Evolutionary conservation across 2,888 invertebrate species (phyloP), one percentile per base, ranked within the genome.

Genomic region (Pseudococcus jackbeardsleyi): DNA sequence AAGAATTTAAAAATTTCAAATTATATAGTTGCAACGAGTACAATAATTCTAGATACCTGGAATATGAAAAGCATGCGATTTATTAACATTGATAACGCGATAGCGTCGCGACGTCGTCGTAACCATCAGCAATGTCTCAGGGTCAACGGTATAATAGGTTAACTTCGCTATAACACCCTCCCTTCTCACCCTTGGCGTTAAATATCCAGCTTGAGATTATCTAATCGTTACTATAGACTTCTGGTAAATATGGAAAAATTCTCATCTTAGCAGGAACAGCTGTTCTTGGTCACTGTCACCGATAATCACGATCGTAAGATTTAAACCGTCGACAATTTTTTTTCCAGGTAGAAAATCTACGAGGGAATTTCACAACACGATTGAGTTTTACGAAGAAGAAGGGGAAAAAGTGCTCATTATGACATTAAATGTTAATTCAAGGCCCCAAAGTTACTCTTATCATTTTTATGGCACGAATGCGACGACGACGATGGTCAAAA

Each of bases 41-140:
- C 68, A 26, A 22, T 22, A 7, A 3, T 0, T 22, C 8, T 22
- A 22, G 19, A 9, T 64, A 64, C 8, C 9, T 64, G 1, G 0
- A 22, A 9, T 3, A n/a, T 5, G 8, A n/a, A 6, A n/a, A 59
- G 59, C 7, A 59, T 59, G 64, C 64, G 4, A 64, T 19, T 59
- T 59, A 59, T 59, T 59, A 64, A 64, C 64, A 9, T 9, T 33
- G 26, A 72, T 39, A 72, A 64, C 19, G 11, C 72, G 72, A 33
- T 72, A 39, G 17, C 72, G 72, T 72, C 72, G 72, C 72, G 72
- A 72, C 72, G 72, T 33, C 72, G 72, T 72, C 33, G 33, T 33
- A 8, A 19, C 64, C 12, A 42, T 42, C 42, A 22, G 64, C 22
- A 64, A 64, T 22, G 22, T 64, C 64, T 64, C 64, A 64, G 64